Base-by-base conservation (phyloP, 2,797 vertebrate genomes). In the Tamandua tetradactyla region DNA sequence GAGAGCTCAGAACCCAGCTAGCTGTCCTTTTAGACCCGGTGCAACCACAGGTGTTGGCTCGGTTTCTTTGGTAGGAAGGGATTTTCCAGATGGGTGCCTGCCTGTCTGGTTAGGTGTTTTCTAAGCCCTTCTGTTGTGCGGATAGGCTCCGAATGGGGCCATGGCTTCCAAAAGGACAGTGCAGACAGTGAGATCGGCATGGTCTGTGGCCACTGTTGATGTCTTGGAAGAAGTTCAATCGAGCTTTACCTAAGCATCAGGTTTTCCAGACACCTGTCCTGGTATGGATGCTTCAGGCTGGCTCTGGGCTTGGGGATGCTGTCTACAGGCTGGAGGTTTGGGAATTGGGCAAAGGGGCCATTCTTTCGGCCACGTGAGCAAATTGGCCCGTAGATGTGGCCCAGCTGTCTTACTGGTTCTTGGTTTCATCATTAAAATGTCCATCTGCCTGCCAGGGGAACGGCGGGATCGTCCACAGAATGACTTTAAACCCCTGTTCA, bases 281-380 rank as follows among this genome's bases (percentile, higher is more conserved):
- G 0, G 37, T 3, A 0, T 68, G 4, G 57, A 11, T 0, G 47
- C 1, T 23, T 83, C 5, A 6, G n/a, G 52, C 17, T 20, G 44
- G 25, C 12, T 52, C 15, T 2, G 32, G 40, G 49, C 17, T 17
- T 3, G 1, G 0, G 3, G 62, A 30, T 5, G 9, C 27, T 40
- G 14, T 3, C 20, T 22, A 22, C 18, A 84, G 72, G 7, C 55
- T 2, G 7, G 22, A 32, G 4, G 22, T 23, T 37, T 7, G 59
- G 68, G 40, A 47, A 17, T 14, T 2, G 0, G 9, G 61, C 2
- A 14, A 7, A 37, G 4, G 7, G 20, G 10, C 5, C 30, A n/a
- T 37, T 18, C 9, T 44, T 13, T 40, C 0, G 1, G 44, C n/a
- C 1, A 0, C 0, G 12, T 2, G 0, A 7, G 44, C 23, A 7